Evolutionary conservation across 2,113 vertebrate species (phyloP).

Genomic region (Clarias macrocephalus): DNA sequence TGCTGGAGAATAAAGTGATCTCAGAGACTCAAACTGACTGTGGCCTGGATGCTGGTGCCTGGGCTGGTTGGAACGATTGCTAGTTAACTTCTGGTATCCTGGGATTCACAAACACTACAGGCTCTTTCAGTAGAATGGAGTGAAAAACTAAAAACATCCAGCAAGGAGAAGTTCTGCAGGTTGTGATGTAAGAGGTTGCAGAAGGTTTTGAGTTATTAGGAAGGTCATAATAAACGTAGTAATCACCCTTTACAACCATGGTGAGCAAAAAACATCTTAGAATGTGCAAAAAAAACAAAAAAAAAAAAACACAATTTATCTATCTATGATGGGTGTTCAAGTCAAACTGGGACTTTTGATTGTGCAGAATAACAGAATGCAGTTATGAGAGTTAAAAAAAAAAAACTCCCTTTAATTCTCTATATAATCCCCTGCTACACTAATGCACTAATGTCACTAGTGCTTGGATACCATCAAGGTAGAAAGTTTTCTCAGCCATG

Average conservation of each 20-base stretch:
- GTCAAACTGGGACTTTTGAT: no score
- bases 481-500: no score
- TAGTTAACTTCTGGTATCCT: background rate
- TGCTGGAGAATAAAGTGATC: background rate
- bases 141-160: background rate
- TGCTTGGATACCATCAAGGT: no score
- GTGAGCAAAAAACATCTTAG: background rate
- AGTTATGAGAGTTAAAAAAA: no score
- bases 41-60: background rate
- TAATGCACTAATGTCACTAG: no score
- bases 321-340: no score
- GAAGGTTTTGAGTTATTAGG: background rate
- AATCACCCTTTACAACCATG: background rate
- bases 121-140: background rate
- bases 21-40: background rate
- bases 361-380: no score
- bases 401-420: no score
- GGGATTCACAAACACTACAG: background rate
- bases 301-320: no score
- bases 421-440: no score
- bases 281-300: no score
- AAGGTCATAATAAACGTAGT: background rate
- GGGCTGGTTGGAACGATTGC: background rate
- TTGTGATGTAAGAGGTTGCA: background rate
- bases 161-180: background rate